Conservation (phyloP, 2,888 invertebrate genomes). For the Spisula solida region DNA sequence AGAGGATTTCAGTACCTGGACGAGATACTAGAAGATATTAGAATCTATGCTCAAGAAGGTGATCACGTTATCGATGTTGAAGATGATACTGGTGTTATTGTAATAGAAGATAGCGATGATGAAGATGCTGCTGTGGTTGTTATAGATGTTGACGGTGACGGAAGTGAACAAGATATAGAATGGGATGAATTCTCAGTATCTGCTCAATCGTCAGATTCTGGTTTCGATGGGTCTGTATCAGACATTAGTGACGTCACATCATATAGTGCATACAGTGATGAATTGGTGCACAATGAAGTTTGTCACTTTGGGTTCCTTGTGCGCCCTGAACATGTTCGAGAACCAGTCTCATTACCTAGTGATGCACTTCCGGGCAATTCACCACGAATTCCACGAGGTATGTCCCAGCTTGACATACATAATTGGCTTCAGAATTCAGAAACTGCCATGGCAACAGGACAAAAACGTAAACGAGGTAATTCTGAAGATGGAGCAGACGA, state of each 20-base stretch:
- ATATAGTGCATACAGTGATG: neutral
- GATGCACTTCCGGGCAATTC: neutral
- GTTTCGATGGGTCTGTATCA: neutral
- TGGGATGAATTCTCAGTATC: neutral
- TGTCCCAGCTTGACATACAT: neutral
- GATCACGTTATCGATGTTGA: neutral
- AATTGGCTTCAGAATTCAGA: neutral
- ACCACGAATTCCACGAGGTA: neutral
- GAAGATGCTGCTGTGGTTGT: neutral
- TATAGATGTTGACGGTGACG: neutral
- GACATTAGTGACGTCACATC: neutral
- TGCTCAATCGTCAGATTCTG: neutral
- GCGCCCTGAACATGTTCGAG: neutral
- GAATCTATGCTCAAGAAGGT: neutral
- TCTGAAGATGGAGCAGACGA: slow-evolving; percentile 2
- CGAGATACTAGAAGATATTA: neutral
- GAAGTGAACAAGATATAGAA: neutral
- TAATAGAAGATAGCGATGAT: neutral
- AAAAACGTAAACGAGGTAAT: neutral
- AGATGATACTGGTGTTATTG: neutral
- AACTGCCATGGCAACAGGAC: neutral
- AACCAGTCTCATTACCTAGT: neutral
- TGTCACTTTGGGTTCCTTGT: slow-evolving; percentile 6
- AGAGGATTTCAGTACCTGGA: neutral
- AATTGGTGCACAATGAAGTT: neutral